Evolutionary conservation across 2,888 invertebrate genomes (phyloP).

Genomic region (Watsonalla binaria): DNA sequence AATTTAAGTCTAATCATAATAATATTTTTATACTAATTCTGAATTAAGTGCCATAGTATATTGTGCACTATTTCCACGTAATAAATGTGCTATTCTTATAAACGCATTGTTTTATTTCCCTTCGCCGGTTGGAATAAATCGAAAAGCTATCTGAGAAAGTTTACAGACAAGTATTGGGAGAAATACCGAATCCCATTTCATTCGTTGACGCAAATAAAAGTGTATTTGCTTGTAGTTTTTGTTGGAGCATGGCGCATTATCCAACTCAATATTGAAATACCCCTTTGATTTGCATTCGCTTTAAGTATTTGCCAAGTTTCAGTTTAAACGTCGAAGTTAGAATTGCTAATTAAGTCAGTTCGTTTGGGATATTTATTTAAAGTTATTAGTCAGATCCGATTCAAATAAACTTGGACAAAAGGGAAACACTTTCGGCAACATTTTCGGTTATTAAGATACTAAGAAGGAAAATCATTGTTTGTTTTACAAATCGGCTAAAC

Average conservation of each 20-base stretch:
- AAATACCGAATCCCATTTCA: conserved; percentile 1
- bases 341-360: no score
- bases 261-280: neutral
- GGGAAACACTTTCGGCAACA: no score
- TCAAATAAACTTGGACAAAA: no score
- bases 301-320: no score
- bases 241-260: neutral
- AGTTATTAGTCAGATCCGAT: no score
- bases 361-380: no score
- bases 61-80: conserved; percentile 48
- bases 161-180: neutral
- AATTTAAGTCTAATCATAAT: conserved; percentile 25
- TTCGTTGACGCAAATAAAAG: neutral
- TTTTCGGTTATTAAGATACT: no score
- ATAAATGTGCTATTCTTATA: conserved; percentile 40
- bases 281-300: neutral
- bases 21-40: conserved; percentile 27
- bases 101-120: conserved; percentile 10
- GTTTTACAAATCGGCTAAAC: no score
- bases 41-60: conserved; percentile 68
- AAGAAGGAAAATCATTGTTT: no score
- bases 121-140: neutral
- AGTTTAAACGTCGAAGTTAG: no score
- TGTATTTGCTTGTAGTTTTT: neutral
- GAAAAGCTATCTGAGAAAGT: neutral